Evolutionary conservation across 2,113 vertebrate genomes (phyloP).

Genomic region (Crocuta crocuta): DNA sequence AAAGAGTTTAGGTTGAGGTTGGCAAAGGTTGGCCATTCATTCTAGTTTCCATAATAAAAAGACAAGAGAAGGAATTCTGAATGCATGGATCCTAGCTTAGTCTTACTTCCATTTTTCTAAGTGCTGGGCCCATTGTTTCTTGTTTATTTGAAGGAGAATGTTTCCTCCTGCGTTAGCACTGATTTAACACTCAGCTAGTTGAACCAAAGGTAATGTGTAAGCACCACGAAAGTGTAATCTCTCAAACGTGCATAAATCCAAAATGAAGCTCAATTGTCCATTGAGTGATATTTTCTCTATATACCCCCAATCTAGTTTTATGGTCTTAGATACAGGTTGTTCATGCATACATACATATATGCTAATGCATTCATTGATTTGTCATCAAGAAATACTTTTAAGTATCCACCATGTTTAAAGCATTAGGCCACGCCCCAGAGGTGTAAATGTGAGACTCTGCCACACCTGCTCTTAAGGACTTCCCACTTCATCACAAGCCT

Average conservation of each 20-base stretch:
- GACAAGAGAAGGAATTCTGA: background rate
- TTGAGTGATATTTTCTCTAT: background rate
- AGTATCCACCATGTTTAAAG: background rate
- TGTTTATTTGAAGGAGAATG: background rate
- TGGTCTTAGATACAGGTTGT: background rate
- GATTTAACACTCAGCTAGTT: background rate
- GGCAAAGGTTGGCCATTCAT: background rate
- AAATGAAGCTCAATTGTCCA: background rate
- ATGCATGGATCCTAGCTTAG: background rate
- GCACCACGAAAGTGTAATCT: background rate
- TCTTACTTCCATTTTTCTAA: background rate
- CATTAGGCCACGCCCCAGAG: background rate
- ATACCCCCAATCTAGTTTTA: background rate
- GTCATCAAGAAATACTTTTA: background rate
- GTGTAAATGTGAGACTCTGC: background rate
- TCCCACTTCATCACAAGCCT: background rate
- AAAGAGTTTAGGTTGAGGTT: background rate
- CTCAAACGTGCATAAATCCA: background rate
- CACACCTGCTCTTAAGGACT: background rate
- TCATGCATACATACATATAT: background rate
- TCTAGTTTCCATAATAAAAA: background rate
- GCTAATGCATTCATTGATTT: background rate
- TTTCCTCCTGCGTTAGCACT: background rate
- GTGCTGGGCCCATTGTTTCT: fast-evolving
- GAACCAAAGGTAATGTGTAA: background rate